Evolutionary conservation across 2,113 vertebrate genomes (phyloP).

Genomic region (Brachyhypopomus gauderio): DNA sequence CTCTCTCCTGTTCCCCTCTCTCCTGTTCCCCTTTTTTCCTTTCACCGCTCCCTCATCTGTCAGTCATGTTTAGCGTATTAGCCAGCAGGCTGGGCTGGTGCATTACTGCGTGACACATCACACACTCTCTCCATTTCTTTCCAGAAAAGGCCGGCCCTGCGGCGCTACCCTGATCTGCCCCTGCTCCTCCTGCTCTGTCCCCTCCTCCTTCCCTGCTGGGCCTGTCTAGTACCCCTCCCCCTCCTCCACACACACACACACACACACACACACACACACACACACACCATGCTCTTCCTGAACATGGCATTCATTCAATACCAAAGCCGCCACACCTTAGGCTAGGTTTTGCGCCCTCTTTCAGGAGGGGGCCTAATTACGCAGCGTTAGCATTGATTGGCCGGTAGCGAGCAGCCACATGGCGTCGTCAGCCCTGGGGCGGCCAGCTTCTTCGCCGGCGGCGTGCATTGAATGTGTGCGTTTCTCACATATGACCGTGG

Average conservation of each 20-base stretch:
- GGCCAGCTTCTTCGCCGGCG: conserved; percentile 17
- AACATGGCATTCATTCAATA: conserved; percentile 60
- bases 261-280: too few relatives aligned
- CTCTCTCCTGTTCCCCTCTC: background rate
- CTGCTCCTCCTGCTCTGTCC: conserved; percentile 29
- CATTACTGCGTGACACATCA: conserved; percentile 50
- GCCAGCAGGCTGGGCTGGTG: conserved; percentile 47
- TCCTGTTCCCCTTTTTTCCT: background rate
- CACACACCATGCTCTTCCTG: too few relatives aligned
- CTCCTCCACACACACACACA: too few relatives aligned
- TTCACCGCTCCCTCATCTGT: conserved; percentile 32
- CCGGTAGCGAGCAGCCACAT: conserved; percentile 33
- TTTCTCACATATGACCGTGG: conserved; percentile 33
- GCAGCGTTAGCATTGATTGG: conserved; percentile 37
- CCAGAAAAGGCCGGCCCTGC: conserved; percentile 38
- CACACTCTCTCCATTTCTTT: conserved; percentile 48
- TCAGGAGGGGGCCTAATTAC: conserved; percentile 20
- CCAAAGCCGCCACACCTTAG: conserved; percentile 49
- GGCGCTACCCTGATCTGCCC: conserved; percentile 34
- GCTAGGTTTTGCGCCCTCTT: conserved; percentile 23
- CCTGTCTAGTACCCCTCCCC: conserved; percentile 23
- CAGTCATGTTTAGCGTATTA: conserved; percentile 51
- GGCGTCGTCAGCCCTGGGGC: background rate
- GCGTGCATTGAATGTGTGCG: conserved; percentile 27
- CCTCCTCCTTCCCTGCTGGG: conserved; percentile 31